These are phyloP conservation scores for Odontothrips loti DNA, from an alignment of 2,888 invertebrate genomes.

Conservation along the genomic window DNA sequence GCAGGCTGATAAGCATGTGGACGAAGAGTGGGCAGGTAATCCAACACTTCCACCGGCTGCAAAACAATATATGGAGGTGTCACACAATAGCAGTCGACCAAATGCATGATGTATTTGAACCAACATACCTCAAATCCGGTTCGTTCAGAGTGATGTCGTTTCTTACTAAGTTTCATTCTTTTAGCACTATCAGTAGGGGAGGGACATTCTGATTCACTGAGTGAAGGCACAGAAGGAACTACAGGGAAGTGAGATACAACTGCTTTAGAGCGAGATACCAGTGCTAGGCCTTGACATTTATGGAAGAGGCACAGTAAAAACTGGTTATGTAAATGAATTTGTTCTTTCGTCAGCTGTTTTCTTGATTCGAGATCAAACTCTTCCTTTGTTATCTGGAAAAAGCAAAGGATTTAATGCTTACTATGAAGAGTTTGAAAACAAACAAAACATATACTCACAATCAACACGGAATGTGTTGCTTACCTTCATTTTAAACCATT, in stretches of 20 bases:
- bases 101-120: conserved; percentile 31
- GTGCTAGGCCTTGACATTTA: conserved; percentile 57
- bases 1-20: conserved; percentile 46
- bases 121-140: conserved; percentile 49
- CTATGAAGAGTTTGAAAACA: background rate
- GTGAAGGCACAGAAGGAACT: background rate
- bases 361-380: conserved; percentile 78
- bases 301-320: conserved; percentile 75
- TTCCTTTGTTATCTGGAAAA: conserved; percentile 64
- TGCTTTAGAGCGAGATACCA: conserved; percentile 40
- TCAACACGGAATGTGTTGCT: conserved; percentile 9
- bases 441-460: conserved; percentile 14
- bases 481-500: conserved; percentile 62
- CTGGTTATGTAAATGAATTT: conserved; percentile 78
- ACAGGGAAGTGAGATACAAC: conserved; percentile 46
- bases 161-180: conserved; percentile 37
- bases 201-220: background rate
- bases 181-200: background rate
- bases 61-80: conserved; percentile 28
- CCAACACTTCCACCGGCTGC: conserved; percentile 46
- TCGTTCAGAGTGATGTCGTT: conserved; percentile 42
- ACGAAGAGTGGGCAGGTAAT: conserved; percentile 45
- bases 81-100: background rate
- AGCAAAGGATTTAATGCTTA: conserved; percentile 24
- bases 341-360: conserved; percentile 64